These are phyloP conservation scores for Heliconius congener DNA, from an alignment of 1,140 invertebrate genomes.

Conservation along the genomic window DNA sequence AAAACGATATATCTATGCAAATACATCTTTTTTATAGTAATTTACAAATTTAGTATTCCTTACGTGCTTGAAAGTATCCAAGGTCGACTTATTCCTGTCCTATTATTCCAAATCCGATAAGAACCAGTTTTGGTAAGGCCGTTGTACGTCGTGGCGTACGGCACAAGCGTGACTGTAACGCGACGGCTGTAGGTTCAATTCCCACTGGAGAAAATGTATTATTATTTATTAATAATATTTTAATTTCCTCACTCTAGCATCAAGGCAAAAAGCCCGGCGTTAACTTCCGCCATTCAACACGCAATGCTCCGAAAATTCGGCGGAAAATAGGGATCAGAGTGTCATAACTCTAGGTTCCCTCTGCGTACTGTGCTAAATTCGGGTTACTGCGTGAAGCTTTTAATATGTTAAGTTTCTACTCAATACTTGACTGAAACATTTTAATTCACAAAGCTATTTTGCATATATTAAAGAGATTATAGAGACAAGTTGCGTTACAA, in stretches of 20 bases:
- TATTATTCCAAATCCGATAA: slow-evolving; percentile 8
- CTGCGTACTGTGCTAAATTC: no score
- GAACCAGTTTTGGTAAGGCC: neutral
- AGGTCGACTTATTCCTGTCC: neutral
- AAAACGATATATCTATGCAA: neutral
- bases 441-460: neutral
- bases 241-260: no score
- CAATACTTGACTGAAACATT: neutral
- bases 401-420: neutral
- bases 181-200: no score
- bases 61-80: neutral
- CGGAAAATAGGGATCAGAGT: no score
- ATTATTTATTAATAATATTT: no score
- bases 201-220: no score
- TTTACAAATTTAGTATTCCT: neutral
- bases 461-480: neutral
- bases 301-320: no score
- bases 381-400: neutral
- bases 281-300: no score
- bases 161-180: no score
- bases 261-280: no score
- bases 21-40: neutral
- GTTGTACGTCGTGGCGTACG: no score
- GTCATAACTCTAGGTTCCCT: no score
- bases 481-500: neutral